Conservation (phyloP, 2,888 invertebrate species). For the Pristionchus entomophagus region DNA sequence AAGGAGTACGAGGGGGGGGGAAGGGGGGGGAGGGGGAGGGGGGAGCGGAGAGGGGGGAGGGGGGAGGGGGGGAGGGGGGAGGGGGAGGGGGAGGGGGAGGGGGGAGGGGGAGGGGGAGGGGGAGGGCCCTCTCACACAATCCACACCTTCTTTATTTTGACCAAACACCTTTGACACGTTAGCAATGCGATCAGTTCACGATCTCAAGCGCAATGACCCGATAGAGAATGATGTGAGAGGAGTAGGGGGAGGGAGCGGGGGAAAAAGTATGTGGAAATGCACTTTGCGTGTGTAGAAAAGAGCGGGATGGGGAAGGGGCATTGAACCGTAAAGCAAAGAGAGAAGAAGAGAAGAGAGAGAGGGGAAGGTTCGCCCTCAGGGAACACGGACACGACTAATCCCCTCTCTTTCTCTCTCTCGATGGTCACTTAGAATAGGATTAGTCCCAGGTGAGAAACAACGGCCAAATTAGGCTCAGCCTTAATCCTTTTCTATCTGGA, state of each 20-base stretch:
- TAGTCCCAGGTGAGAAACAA: no score
- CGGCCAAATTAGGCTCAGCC: no score
- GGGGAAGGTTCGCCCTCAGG: neutral
- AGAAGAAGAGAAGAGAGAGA: constrained; percentile 21
- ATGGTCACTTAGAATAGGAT: no score
- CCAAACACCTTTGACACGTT: neutral
- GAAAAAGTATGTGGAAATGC: constrained; percentile 21
- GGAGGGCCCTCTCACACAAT: no score
- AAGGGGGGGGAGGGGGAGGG: no score
- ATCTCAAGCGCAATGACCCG: neutral
- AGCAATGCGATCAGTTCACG: neutral
- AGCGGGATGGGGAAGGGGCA: neutral
- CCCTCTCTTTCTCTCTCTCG: no score
- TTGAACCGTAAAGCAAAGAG: constrained; percentile 34
- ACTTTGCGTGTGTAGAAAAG: constrained; percentile 24
- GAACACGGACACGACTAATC: no score
- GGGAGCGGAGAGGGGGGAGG: no score
- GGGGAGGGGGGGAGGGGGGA: no score
- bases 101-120: neutral
- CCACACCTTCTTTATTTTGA: neutral
- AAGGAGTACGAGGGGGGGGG: constrained; percentile 6
- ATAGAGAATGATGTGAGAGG: neutral
- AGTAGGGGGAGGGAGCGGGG: no score
- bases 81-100: no score
- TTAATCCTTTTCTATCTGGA: no score